Conservation (phyloP, 1,140 invertebrate species). For the Calosoma granatense region DNA sequence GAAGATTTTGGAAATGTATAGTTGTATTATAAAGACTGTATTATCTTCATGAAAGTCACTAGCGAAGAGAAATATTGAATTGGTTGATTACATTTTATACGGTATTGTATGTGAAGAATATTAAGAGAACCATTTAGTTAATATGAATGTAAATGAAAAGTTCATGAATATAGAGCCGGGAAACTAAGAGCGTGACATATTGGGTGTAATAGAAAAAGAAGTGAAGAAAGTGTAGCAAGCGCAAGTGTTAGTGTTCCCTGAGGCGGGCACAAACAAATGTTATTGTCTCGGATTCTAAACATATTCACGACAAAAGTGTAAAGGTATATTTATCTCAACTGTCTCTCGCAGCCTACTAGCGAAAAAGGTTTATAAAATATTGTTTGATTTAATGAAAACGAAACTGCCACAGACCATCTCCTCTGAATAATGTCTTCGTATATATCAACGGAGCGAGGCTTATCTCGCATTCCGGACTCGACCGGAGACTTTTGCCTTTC, state of each 20-base stretch:
- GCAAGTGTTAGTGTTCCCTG: neutral
- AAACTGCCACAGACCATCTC: slow-evolving; percentile 2
- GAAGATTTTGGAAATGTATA: too few relatives aligned
- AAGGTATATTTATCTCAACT: neutral
- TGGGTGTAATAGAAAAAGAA: too few relatives aligned
- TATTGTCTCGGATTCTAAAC: neutral
- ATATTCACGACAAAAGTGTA: neutral
- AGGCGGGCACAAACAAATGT: neutral
- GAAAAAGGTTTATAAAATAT: slow-evolving; percentile 9
- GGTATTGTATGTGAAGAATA: too few relatives aligned
- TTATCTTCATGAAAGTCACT: too few relatives aligned
- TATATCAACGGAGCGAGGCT: neutral
- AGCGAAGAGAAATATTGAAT: too few relatives aligned
- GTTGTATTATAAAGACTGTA: too few relatives aligned
- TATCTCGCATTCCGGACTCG: neutral
- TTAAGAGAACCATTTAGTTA: too few relatives aligned
- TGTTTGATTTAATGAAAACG: slow-evolving; percentile 8
- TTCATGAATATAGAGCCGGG: too few relatives aligned
- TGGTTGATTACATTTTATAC: too few relatives aligned
- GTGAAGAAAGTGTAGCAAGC: neutral
- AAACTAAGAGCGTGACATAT: too few relatives aligned
- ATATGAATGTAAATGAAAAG: too few relatives aligned
- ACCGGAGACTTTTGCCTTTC: neutral
- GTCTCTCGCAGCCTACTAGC: neutral
- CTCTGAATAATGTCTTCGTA: neutral